Evolutionary conservation across 1,140 invertebrate genomes (phyloP), one percentile per base, ranked within the genome.

Genomic region (Bombus sylvicola): DNA sequence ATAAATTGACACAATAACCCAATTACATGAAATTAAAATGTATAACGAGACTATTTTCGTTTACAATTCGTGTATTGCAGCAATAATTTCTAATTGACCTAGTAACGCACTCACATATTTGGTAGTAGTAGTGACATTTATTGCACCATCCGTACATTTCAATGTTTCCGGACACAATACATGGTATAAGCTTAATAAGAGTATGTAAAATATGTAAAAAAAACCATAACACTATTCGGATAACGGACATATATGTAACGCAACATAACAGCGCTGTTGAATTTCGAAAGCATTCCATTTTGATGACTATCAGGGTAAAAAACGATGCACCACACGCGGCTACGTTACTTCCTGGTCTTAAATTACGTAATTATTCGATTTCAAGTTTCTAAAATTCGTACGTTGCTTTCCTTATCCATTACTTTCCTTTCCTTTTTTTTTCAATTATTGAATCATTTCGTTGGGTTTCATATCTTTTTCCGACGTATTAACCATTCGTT

Each of bases 321-420:
- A 66, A 69, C 57, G 43, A 59, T 80, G 59, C 47, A 73, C 47
- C 53, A 53, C 59, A 59, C 74, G 69, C 62, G 53, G 68, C 15
- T 57, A 75, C 34, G 53, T 31, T 78, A 57, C 53, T 88, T 85
- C 83, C 82, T 75, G n/a, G 71, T 78, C 34, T 74, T 31, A 34
- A 34, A 66, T 89, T 89, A 88, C 15, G n/a, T 79, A 86, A 89
- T 47, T 34, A 31, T 74, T 41, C 39, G 74, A 81, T 88, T 88
- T 83, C 83, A 71, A 88, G 74, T 89, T 89, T 88, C 87, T 82
- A 81, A 85, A 88, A 89, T 82, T 71, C 41, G 28, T 41, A 2
- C 31, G 9, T 43, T 62, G 53, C 72, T 82, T 75, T 75, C 81
- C 13, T 53, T 53, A 53, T 53, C 47, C 47, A 53, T 53, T 53